Evolutionary conservation across 1,140 invertebrate species (phyloP).

Genomic region (Zaprionus vittiger): DNA sequence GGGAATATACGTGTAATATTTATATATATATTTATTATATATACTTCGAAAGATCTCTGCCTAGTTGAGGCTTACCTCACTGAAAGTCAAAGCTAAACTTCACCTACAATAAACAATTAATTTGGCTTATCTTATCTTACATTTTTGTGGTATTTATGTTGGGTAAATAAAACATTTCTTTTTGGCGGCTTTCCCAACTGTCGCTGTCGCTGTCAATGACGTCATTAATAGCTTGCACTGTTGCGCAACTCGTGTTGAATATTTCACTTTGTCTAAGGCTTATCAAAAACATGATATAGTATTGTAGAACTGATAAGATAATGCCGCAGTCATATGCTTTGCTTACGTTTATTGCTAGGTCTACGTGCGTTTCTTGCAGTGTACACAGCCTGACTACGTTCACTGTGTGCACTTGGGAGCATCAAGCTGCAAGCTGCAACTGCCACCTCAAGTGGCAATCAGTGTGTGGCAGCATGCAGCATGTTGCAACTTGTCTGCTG

Average conservation of each 20-base stretch:
- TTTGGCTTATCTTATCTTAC: background rate
- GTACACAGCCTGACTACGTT: background rate
- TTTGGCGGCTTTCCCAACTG: slow-evolving; percentile 10
- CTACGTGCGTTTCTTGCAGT: slow-evolving; percentile 3
- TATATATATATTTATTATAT: no score
- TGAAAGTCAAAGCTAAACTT: background rate
- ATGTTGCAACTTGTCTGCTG: background rate
- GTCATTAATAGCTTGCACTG: background rate
- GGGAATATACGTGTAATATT: no score
- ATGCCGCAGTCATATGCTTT: background rate
- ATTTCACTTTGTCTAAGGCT: background rate
- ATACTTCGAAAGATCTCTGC: background rate
- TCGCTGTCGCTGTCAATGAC: slow-evolving; percentile 8
- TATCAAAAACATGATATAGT: background rate
- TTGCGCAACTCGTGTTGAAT: background rate
- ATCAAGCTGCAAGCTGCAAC: slow-evolving; percentile 14
- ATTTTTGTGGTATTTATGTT: background rate
- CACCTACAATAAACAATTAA: background rate
- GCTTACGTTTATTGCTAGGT: background rate
- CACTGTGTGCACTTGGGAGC: background rate
- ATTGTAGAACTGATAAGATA: background rate
- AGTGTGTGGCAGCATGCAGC: slow-evolving; percentile 10
- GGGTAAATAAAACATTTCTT: background rate
- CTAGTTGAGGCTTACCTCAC: background rate
- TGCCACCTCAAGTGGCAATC: slow-evolving; percentile 40